Percentiles rank a stretch among this genome's conserved stretches.
Evolutionary conservation across 2,888 invertebrate genomes (phyloP).

Genomic region (Clepsis dumicolana): DNA sequence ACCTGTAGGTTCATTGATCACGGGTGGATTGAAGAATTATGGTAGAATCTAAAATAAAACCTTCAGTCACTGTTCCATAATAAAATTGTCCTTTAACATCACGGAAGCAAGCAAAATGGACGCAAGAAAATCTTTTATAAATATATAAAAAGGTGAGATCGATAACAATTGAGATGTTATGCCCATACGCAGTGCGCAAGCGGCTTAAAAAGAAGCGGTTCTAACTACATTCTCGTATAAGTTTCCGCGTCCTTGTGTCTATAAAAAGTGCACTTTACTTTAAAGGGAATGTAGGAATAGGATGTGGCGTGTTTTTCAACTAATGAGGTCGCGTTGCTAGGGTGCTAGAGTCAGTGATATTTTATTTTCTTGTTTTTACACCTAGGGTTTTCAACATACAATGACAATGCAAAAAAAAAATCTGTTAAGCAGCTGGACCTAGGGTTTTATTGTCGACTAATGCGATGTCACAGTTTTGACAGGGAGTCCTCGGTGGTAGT

Average conservation of each 20-base stretch:
- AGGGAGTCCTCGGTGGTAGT: too few relatives aligned
- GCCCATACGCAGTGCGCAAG: conserved; percentile 4
- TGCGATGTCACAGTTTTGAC: too few relatives aligned
- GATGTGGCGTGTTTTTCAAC: conserved; percentile 11
- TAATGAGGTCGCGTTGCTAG: conserved; percentile 21
- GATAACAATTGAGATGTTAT: conserved; percentile 39
- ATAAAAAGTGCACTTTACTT: conserved; percentile 10
- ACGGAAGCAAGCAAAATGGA: conserved; percentile 14
- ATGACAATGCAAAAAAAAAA: too few relatives aligned
- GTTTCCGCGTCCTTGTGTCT: conserved; percentile 31
- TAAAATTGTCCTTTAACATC: not conserved
- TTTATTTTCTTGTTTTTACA: too few relatives aligned
- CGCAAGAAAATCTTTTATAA: conserved; percentile 9
- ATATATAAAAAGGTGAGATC: conserved; percentile 12
- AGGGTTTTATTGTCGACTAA: too few relatives aligned
- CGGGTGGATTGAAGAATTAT: too few relatives aligned
- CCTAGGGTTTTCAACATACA: too few relatives aligned
- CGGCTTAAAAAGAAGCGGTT: conserved; percentile 13
- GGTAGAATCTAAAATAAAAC: not conserved
- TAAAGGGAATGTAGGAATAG: conserved; percentile 36
- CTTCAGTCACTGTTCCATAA: too few relatives aligned
- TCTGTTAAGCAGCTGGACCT: too few relatives aligned
- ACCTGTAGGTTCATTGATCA: too few relatives aligned
- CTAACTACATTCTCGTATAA: conserved; percentile 4
- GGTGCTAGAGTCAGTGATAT: not conserved